These are phyloP conservation scores for Peucedramus taeniatus DNA, from an alignment of 2,113 vertebrate species.

Conservation along the genomic window DNA sequence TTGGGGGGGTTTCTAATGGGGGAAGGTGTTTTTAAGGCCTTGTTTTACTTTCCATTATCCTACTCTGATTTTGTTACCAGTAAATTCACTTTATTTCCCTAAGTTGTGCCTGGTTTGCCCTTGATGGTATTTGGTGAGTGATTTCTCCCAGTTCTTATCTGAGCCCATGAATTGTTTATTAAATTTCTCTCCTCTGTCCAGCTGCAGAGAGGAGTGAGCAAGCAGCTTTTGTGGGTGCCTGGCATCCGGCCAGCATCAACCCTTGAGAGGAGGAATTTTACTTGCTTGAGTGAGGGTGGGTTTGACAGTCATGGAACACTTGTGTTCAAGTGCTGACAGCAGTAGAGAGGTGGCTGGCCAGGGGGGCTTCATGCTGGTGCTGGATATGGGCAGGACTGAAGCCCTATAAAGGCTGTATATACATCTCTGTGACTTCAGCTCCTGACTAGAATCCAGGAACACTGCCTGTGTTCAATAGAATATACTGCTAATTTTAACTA, in stretches of 20 bases:
- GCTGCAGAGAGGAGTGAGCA: fast-evolving
- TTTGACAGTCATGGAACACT: neutral
- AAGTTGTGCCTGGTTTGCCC: neutral
- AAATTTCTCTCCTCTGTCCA: neutral
- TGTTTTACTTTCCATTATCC: neutral
- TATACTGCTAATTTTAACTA: neutral
- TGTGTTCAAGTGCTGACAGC: neutral
- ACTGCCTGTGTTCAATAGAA: neutral
- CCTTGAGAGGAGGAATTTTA: neutral
- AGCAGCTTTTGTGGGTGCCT: neutral
- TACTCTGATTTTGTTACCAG: neutral
- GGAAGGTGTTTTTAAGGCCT: neutral
- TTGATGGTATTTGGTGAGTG: neutral
- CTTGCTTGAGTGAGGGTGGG: neutral
- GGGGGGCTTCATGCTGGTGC: neutral
- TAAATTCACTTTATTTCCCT: neutral
- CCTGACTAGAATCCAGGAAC: neutral
- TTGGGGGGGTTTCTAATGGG: neutral
- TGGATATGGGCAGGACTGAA: neutral
- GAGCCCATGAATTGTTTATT: neutral
- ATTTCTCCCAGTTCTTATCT: neutral
- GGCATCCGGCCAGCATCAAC: fast-evolving
- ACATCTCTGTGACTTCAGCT: neutral
- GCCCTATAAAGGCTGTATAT: neutral
- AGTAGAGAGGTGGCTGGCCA: neutral